Percentiles rank a stretch among this genome's conserved stretches.
Evolutionary conservation across 2,113 vertebrate genomes (phyloP).

Genomic region (Octodon degus): DNA sequence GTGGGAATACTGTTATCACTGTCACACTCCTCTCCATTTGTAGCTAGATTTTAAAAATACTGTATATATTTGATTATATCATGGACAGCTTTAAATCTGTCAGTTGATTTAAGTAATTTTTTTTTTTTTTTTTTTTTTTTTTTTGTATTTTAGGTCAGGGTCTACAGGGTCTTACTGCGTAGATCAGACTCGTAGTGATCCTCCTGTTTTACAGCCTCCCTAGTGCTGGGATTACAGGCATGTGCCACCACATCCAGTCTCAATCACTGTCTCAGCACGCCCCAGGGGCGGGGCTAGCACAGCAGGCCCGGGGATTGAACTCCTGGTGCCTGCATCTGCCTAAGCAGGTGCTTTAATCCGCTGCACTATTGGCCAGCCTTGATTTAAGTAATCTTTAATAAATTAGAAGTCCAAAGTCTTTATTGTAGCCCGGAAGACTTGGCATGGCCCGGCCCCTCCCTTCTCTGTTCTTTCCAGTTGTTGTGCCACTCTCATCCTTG

Average conservation of each 20-base stretch:
- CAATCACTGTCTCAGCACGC: too few relatives aligned
- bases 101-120: background rate
- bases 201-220: too few relatives aligned
- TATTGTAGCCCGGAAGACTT: constrained; percentile 1
- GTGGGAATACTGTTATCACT: background rate
- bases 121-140: background rate
- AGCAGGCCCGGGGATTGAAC: too few relatives aligned
- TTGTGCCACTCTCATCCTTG: background rate
- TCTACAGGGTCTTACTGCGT: too few relatives aligned
- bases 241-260: too few relatives aligned
- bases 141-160: too few relatives aligned
- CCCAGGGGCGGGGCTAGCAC: too few relatives aligned
- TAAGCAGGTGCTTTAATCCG: too few relatives aligned
- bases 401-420: background rate
- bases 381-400: constrained; percentile 22
- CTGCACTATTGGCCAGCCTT: background rate
- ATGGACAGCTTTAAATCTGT: background rate
- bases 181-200: too few relatives aligned
- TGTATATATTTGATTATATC: background rate
- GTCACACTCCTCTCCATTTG: background rate
- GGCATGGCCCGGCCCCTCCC: background rate
- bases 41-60: constrained; percentile 7
- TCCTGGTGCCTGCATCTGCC: too few relatives aligned
- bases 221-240: too few relatives aligned
- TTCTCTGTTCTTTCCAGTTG: background rate